These are phyloP conservation scores for Brienomyrus longianalis DNA, from an alignment of 2,113 vertebrate species.

Conservation along the genomic window DNA sequence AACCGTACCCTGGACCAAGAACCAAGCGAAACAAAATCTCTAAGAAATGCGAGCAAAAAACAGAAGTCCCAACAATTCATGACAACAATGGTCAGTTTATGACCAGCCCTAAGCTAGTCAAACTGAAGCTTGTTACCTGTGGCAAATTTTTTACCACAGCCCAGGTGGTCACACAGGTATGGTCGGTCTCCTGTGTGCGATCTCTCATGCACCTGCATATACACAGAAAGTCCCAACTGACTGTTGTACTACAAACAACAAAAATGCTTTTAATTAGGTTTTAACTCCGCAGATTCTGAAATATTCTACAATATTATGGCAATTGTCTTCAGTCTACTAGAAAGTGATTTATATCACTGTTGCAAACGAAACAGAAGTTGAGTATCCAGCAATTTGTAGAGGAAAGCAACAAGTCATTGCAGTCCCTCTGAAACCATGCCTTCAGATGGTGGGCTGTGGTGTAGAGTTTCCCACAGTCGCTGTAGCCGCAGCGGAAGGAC, in stretches of 20 bases:
- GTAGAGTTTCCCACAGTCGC: constrained; percentile 94
- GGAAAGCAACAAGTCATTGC: background rate
- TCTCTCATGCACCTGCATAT: constrained; percentile 83
- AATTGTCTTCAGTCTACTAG: background rate
- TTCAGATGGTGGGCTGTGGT: constrained; percentile 97
- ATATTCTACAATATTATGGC: background rate
- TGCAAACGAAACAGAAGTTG: background rate
- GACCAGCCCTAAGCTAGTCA: background rate
- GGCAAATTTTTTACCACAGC: constrained; percentile 96
- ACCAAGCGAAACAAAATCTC: background rate
- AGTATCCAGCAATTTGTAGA: background rate
- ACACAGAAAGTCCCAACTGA: background rate
- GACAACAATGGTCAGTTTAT: background rate
- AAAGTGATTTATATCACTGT: background rate
- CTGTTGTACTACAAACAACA: background rate
- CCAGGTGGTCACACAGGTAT: constrained; percentile 83
- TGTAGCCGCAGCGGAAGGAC: constrained; percentile 91
- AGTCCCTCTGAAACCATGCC: constrained; percentile 44
- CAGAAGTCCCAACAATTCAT: background rate
- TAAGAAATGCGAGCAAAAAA: background rate
- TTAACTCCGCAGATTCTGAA: background rate
- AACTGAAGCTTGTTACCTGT: constrained; percentile 70
- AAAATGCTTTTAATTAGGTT: background rate
- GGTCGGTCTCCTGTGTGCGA: constrained; percentile 97
- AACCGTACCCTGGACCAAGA: constrained; percentile 72